Evolutionary conservation across 2,113 vertebrate genomes (phyloP).

Genomic region (Malurus cyaneus): DNA sequence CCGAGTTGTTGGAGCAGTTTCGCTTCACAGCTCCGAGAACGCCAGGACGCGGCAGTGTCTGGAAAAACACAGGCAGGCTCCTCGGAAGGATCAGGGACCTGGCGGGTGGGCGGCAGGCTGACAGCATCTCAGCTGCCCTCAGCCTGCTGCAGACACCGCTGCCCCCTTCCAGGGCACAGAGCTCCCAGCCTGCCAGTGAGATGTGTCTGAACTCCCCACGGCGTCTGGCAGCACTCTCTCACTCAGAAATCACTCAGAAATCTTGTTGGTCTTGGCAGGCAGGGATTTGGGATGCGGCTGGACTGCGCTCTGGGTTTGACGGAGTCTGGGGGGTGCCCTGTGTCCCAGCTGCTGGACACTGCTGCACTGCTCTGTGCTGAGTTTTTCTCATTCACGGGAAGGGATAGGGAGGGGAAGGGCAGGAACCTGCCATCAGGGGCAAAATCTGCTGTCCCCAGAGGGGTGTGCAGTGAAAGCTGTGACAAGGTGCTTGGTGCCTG

Average conservation of each 20-base stretch:
- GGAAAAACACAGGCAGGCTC: background rate
- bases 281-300: background rate
- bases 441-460: background rate
- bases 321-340: background rate
- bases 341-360: background rate
- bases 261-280: background rate
- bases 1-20: background rate
- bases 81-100: background rate
- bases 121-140: background rate
- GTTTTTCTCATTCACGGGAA: background rate
- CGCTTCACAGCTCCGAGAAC: background rate
- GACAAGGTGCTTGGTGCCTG: background rate
- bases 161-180: background rate
- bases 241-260: background rate
- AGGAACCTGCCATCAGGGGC: background rate
- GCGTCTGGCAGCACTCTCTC: background rate
- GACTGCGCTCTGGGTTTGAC: background rate
- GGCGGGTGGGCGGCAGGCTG: background rate
- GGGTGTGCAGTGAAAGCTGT: background rate
- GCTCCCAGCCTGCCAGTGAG: background rate
- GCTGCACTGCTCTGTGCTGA: background rate
- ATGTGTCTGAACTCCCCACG: background rate
- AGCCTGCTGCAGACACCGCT: background rate
- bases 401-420: background rate
- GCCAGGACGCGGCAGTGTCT: background rate